These are phyloP conservation scores for Temnopleurus reevesii DNA, from an alignment of 53 echinoderm and acorn worm genomes.

Conservation along the genomic window DNA sequence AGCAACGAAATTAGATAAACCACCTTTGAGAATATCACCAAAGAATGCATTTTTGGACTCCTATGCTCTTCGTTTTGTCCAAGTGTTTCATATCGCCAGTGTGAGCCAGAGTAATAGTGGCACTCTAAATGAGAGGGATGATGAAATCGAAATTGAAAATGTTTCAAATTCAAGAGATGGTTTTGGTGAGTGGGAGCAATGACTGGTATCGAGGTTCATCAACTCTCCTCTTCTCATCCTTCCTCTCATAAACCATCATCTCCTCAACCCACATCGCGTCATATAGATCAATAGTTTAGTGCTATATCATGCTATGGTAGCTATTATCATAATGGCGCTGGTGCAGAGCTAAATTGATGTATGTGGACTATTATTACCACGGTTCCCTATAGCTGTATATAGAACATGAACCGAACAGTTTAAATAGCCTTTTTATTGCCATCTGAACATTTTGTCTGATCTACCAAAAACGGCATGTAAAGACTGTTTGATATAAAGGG, in stretches of 20 bases:
- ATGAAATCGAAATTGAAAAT: conserved; percentile 45
- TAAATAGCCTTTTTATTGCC: too few relatives aligned
- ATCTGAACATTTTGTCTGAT: too few relatives aligned
- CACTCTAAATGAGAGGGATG: conserved; percentile 11
- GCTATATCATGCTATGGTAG: too few relatives aligned
- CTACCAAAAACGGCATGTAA: too few relatives aligned
- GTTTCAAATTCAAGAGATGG: conserved; percentile 38
- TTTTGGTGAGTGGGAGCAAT: conserved; percentile 7
- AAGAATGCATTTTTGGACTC: neutral
- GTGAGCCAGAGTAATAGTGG: conserved; percentile 3
- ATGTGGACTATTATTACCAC: neutral
- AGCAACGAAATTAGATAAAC: neutral
- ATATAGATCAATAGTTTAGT: neutral
- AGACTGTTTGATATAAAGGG: too few relatives aligned
- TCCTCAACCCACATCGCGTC: neutral
- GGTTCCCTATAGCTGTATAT: too few relatives aligned
- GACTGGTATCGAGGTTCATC: neutral
- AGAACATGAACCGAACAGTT: too few relatives aligned
- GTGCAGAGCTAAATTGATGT: neutral
- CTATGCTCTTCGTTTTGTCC: neutral
- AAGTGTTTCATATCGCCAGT: neutral
- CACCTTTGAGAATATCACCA: neutral
- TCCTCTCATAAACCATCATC: neutral
- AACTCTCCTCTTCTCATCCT: neutral
- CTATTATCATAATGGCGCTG: neutral